Conservation (phyloP, 35 echinoderm and acorn worm species). For the Anneissia japonica region DNA sequence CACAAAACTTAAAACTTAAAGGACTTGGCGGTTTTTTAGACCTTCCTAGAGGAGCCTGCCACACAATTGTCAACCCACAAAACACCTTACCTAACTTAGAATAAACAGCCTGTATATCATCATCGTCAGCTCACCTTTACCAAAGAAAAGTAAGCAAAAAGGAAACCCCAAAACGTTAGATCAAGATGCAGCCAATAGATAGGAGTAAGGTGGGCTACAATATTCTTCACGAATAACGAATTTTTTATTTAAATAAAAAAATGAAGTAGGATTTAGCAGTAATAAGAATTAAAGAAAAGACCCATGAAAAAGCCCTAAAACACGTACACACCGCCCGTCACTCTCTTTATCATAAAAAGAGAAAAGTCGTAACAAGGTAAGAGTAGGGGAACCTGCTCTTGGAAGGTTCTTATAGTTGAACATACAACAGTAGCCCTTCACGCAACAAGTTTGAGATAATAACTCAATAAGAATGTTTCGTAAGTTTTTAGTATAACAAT, state of each 20-base stretch:
- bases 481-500: conserved; percentile 8
- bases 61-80: conserved; percentile 68
- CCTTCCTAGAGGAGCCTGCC: conserved; percentile 75
- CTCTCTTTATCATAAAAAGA: conserved; percentile 49
- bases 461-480: conserved; percentile 26
- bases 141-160: conserved; percentile 21
- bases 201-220: conserved; percentile 73
- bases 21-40: conserved; percentile 82
- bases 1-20: conserved; percentile 62
- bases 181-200: conserved; percentile 76
- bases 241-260: conserved; percentile 8
- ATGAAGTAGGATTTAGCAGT: conserved; percentile 77
- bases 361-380: conserved; percentile 96
- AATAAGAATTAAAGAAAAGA: conserved; percentile 26
- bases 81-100: conserved; percentile 62
- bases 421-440: conserved; percentile 55
- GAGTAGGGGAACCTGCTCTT: conserved; percentile 66
- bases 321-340: conserved; percentile 96
- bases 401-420: conserved; percentile 42
- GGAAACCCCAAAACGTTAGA: conserved; percentile 44
- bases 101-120: conserved; percentile 82
- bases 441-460: conserved; percentile 34
- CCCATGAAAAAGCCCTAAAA: conserved; percentile 49
- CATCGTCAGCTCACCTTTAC: conserved; percentile 55
- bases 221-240: conserved; percentile 1